These are phyloP conservation scores for Triplophysa dalaica DNA, from an alignment of 2,113 vertebrate species.

Conservation along the genomic window DNA sequence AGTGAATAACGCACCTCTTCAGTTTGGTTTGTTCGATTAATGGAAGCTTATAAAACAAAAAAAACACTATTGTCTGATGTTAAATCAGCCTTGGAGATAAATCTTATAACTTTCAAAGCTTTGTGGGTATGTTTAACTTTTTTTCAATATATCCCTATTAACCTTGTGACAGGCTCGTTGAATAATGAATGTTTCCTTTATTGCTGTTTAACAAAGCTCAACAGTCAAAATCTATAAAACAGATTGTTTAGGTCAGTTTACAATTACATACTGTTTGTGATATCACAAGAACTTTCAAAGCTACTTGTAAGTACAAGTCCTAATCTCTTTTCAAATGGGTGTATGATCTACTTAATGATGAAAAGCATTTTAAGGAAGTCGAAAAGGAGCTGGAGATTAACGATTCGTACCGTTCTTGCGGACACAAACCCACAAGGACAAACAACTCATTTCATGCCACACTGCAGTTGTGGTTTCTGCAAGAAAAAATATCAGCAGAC, in stretches of 20 bases:
- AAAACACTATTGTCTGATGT: background rate
- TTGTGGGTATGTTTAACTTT: background rate
- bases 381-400: too few species aligned
- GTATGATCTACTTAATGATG: background rate
- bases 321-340: background rate
- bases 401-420: too few species aligned
- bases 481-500: background rate
- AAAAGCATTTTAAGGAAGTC: background rate
- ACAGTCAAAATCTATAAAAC: background rate
- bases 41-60: background rate
- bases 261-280: background rate
- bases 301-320: background rate
- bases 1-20: background rate
- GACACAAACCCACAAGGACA: background rate
- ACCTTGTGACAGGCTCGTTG: background rate
- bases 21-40: conserved; percentile 2
- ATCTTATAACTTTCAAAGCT: background rate
- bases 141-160: background rate
- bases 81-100: background rate
- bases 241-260: background rate
- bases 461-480: too few species aligned
- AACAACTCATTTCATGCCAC: background rate
- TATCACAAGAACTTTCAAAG: background rate
- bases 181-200: background rate
- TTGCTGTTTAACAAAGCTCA: background rate